Evolutionary conservation across 2,113 vertebrate genomes (phyloP), one percentile per base, ranked within the genome.

Genomic region (Muntiacus muntjak): DNA sequence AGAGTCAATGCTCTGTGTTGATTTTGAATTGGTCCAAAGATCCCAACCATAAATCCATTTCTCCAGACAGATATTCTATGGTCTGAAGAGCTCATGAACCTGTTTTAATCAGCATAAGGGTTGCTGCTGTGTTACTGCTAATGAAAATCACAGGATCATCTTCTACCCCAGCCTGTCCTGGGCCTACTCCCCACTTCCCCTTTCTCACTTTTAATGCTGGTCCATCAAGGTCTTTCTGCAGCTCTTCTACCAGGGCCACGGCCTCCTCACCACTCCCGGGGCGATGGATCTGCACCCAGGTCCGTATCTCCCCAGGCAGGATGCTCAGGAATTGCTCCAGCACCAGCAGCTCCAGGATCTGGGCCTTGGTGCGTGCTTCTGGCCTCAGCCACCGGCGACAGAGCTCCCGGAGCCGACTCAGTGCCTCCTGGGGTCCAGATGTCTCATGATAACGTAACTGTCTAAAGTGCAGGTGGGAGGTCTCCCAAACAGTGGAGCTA

Each of bases 241-340:
- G 84, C 52, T 97, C 97, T 71, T 98, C 96, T 10, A 98, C 96
- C 58, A 98, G 62, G 79, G 97, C 95, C 83, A 98, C 97, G 0
- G 96, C 97, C 71, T 98, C 97, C 93, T 98, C 94, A 1, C 98
- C 97, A 86, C 81, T 98, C 23, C 96, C 98, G 0, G 98, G 98
- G 33, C 43, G 98, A 67, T 97, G 97, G 33, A 98, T 92, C 96
- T 97, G 97, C 50, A 98, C 98, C 98, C 98, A 98, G 54, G 97
- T 95, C 64, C 92, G 96, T 30, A 98, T 71, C 84, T 98, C 97
- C 25, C 87, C 92, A 0, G 98, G 98, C 26, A 98, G 74, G 52
- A 98, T 98, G 97, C 96, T 98, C 83, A 98, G 82, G 88, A 98
- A 98, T 94, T 98, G 98, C 71, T 98, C 98, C 84, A 98, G 92